phyloP scores from a whole-genome alignment of 2,888 invertebrate species.

The Hoplodrina ambigua region DNA sequence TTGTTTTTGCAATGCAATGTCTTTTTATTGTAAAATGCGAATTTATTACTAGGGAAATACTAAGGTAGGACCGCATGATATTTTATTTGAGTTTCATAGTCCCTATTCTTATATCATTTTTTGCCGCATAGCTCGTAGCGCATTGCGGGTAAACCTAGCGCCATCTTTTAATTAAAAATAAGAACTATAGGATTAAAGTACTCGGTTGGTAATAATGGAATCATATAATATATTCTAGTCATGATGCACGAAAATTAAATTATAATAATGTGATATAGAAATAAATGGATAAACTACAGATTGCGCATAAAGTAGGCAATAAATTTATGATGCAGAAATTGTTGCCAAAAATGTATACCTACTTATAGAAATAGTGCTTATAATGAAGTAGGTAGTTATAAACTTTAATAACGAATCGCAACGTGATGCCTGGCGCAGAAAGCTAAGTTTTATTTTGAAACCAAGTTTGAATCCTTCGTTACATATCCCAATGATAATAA shows the following conservation, averaged over 20 bases:
- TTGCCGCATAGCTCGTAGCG: conserved; percentile 60
- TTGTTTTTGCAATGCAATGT: neutral
- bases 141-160: conserved; percentile 59
- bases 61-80: neutral
- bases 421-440: too few relatives aligned
- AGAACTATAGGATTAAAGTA: conserved; percentile 16
- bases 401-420: neutral
- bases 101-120: conserved; percentile 24
- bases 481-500: too few relatives aligned
- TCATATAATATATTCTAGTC: too few relatives aligned
- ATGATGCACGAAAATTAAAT: too few relatives aligned
- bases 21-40: neutral
- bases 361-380: neutral
- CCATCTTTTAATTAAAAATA: conserved; percentile 57
- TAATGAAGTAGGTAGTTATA: neutral
- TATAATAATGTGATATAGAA: neutral
- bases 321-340: neutral
- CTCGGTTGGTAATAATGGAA: too few relatives aligned
- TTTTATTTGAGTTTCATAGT: conserved; percentile 17
- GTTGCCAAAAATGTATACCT: neutral
- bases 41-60: neutral
- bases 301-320: too few relatives aligned
- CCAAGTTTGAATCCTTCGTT: too few relatives aligned
- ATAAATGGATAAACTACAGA: too few relatives aligned
- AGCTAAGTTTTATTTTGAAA: too few relatives aligned